phyloP scores from a whole-genome alignment of 2,797 vertebrate genomes.

The Helarctos malayanus region DNA sequence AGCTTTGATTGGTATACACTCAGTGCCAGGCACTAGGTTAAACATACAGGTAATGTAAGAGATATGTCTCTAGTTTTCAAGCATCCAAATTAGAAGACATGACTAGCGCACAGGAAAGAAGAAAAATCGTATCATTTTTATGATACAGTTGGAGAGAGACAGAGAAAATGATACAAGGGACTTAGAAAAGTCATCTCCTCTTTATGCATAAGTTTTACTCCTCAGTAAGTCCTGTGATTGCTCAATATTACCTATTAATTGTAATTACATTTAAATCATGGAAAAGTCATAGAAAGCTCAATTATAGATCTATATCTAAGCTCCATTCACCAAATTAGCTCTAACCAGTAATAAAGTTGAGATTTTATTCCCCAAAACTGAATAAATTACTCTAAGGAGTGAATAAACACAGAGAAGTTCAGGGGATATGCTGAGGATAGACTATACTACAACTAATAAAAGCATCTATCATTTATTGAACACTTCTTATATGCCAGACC shows the following conservation, averaged over 20 bases:
- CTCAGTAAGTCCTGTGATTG: background rate
- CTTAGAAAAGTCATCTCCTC: background rate
- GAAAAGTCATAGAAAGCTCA: background rate
- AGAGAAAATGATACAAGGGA: background rate
- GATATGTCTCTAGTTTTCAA: background rate
- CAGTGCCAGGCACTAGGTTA: background rate
- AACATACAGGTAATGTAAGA: background rate
- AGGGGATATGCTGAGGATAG: background rate
- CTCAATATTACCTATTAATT: background rate
- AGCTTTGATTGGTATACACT: background rate
- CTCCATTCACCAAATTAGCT: background rate
- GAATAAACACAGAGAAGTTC: background rate
- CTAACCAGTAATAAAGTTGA: background rate
- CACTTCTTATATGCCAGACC: background rate
- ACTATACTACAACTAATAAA: background rate
- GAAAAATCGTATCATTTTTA: constrained; percentile 4
- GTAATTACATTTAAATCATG: constrained; percentile 10
- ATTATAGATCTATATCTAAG: background rate
- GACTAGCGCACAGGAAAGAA: background rate
- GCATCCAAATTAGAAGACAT: background rate
- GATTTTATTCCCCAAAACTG: background rate
- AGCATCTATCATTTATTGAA: background rate
- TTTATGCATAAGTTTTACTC: background rate
- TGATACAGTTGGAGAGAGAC: background rate
- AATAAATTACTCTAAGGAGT: background rate